Percentiles rank a stretch among this genome's conserved stretches.
Evolutionary conservation across 2,797 vertebrate genomes (phyloP).

Genomic region (Malurus leucopterus): DNA sequence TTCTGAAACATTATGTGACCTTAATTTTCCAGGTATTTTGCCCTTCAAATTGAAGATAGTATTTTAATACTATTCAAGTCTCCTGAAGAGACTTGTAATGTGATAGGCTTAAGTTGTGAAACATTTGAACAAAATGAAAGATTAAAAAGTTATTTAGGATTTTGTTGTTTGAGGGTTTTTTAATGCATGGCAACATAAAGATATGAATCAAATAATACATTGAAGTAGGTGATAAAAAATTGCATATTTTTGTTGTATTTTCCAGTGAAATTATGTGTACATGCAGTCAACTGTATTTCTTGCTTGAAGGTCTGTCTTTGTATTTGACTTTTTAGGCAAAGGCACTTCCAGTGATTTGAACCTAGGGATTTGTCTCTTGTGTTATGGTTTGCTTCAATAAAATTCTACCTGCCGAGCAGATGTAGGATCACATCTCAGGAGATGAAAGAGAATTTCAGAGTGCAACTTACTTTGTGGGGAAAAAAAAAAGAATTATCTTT

Average conservation of each 20-base stretch:
- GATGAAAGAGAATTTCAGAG: constrained; percentile 37
- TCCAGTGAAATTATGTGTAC: neutral
- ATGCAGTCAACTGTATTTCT: neutral
- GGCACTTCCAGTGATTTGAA: constrained; percentile 8
- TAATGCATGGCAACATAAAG: constrained; percentile 9
- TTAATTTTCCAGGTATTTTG: constrained; percentile 76
- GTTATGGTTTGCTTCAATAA: constrained; percentile 2
- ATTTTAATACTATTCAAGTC: constrained; percentile 68
- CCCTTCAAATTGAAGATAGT: constrained; percentile 68
- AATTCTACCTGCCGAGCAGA: constrained; percentile 36
- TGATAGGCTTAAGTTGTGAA: constrained; percentile 56
- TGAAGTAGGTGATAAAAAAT: neutral
- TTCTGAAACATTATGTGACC: constrained; percentile 66
- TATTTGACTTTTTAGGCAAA: constrained; percentile 20
- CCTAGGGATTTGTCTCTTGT: constrained; percentile 23
- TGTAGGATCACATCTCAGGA: constrained; percentile 11
- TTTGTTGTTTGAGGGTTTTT: neutral
- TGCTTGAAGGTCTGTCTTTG: neutral
- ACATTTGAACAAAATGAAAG: constrained; percentile 62
- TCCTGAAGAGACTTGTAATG: constrained; percentile 56
- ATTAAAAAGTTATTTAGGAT: constrained; percentile 48
- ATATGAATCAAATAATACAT: neutral
- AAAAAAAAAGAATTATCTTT: neutral
- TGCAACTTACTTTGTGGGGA: neutral
- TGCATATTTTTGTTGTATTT: neutral